Percentiles rank a stretch among this genome's conserved stretches.
phyloP scores from a whole-genome alignment of 2,113 vertebrate species.

The Tamias sibiricus region DNA sequence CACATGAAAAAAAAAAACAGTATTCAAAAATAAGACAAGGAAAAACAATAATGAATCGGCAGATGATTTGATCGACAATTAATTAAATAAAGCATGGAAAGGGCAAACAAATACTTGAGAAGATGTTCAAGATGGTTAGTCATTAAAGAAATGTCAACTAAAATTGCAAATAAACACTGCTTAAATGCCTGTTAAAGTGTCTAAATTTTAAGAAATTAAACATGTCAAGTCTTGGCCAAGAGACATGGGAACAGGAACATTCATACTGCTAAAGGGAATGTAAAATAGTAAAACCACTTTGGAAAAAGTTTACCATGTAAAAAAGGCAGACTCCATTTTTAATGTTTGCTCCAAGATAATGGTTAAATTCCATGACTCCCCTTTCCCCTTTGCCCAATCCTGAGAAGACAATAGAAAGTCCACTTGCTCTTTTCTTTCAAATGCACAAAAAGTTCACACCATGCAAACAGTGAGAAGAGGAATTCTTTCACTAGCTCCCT shows the following conservation, averaged over 20 bases:
- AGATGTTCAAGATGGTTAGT: background rate
- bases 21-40: background rate
- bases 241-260: background rate
- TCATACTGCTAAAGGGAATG: background rate
- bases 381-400: background rate
- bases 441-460: background rate
- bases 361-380: accelerated
- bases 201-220: background rate
- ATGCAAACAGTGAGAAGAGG: background rate
- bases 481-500: background rate
- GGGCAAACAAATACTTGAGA: background rate
- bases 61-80: background rate
- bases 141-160: background rate
- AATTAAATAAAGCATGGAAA: background rate
- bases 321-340: background rate
- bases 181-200: background rate
- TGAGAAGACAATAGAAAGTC: background rate
- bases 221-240: background rate
- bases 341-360: background rate
- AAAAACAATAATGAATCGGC: background rate
- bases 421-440: background rate
- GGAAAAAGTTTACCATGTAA: background rate
- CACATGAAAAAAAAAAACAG: background rate
- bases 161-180: background rate
- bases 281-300: background rate